These are phyloP conservation scores for Dolichomitus sp. DNA, from an alignment of 2,888 invertebrate species.

Conservation along the genomic window DNA sequence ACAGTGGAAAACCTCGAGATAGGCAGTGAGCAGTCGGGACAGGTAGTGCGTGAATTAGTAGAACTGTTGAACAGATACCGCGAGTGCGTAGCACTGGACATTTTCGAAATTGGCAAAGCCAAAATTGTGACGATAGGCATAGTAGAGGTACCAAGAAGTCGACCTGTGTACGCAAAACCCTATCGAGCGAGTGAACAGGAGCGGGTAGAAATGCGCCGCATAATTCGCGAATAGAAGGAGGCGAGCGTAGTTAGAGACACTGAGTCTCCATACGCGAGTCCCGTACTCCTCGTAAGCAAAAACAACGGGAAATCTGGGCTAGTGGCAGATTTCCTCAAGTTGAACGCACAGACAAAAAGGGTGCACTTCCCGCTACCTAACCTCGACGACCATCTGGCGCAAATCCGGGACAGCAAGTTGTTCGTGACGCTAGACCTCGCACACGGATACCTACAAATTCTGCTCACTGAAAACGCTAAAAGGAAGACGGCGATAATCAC, in stretches of 20 bases:
- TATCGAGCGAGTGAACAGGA: slow-evolving; percentile 27
- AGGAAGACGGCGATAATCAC: not conserved
- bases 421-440: slow-evolving; percentile 2
- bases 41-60: not conserved
- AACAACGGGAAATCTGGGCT: not conserved
- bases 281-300: slow-evolving; percentile 61
- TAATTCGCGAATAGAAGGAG: slow-evolving; percentile 31
- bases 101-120: not conserved
- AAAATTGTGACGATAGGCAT: not conserved
- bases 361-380: not conserved
- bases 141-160: not conserved
- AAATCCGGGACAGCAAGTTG: not conserved
- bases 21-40: no score
- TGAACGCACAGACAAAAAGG: not conserved
- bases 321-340: not conserved
- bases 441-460: slow-evolving; percentile 1
- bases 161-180: not conserved
- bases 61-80: not conserved
- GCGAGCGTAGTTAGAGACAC: slow-evolving; percentile 27
- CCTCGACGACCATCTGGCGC: not conserved
- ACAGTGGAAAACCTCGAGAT: no score
- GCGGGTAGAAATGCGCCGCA: slow-evolving; percentile 44
- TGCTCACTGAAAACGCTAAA: not conserved
- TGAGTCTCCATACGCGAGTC: slow-evolving; percentile 60
- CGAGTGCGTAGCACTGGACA: not conserved